phyloP scores from a whole-genome alignment of 2,888 invertebrate genomes.

The Aleiodes testaceus region DNA sequence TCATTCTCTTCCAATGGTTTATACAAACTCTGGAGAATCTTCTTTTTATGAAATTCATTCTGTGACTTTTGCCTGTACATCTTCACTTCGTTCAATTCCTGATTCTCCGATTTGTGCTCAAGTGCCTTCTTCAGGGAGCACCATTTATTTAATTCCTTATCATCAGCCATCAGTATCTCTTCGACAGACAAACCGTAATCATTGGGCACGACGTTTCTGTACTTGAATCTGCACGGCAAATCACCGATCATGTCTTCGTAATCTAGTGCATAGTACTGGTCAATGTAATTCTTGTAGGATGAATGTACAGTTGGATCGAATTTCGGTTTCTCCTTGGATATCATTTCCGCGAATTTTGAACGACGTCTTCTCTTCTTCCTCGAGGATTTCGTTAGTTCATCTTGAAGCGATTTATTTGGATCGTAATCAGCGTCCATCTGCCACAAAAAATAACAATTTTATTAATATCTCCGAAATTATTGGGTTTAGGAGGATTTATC shows the following conservation, averaged over 20 bases:
- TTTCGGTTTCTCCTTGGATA: constrained; percentile 85
- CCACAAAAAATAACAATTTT: constrained; percentile 50
- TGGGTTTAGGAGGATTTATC: no score
- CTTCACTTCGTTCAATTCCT: constrained; percentile 86
- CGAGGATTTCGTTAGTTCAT: constrained; percentile 76
- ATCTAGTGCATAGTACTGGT: constrained; percentile 95
- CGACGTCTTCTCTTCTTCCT: constrained; percentile 79
- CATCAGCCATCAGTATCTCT: constrained; percentile 95
- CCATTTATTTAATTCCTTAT: constrained; percentile 96
- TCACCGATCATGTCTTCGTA: constrained; percentile 97
- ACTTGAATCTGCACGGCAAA: constrained; percentile 93
- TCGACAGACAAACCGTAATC: constrained; percentile 92
- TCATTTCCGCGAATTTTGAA: constrained; percentile 84
- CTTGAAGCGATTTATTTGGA: constrained; percentile 74
- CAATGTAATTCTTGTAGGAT: constrained; percentile 90
- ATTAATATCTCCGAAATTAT: not conserved
- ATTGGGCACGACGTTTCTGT: constrained; percentile 90
- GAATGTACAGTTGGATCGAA: constrained; percentile 84
- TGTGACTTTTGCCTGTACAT: constrained; percentile 83
- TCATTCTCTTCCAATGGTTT: constrained; percentile 59
- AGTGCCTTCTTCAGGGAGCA: constrained; percentile 91
- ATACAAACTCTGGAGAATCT: constrained; percentile 86
- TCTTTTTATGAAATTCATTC: constrained; percentile 84
- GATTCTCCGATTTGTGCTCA: constrained; percentile 83
- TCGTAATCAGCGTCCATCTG: constrained; percentile 94